Evolutionary conservation across 37 sponge, comb jelly and placozoan genomes (phyloP).

Genomic region (Haliclona indistincta): DNA sequence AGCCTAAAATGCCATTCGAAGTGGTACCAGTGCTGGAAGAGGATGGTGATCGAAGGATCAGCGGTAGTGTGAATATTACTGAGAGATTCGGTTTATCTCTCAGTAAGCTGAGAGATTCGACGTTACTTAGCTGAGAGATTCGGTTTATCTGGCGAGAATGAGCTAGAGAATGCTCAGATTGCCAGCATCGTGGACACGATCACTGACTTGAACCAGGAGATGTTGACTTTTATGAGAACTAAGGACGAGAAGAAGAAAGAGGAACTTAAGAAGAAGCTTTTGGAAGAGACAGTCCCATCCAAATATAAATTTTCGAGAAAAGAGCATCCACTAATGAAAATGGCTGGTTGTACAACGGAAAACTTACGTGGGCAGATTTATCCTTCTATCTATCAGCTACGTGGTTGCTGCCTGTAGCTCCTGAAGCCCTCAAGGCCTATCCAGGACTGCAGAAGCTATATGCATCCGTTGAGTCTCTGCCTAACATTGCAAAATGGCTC

Average conservation of each 20-base stretch:
- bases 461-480: conserved; percentile 27
- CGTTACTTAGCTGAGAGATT: conserved; percentile 58
- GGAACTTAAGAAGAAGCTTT: conserved; percentile 17
- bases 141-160: conserved; percentile 51
- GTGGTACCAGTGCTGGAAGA: conserved; percentile 56
- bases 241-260: conserved; percentile 63
- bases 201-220: conserved; percentile 6
- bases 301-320: conserved; percentile 23
- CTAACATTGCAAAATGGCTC: conserved; percentile 63
- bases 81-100: no score
- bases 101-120: conserved; percentile 29
- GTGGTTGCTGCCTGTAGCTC: neutral
- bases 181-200: conserved; percentile 32
- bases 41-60: conserved; percentile 54
- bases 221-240: conserved; percentile 6
- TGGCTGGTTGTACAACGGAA: conserved; percentile 36
- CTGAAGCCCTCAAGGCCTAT: conserved; percentile 14
- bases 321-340: neutral
- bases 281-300: conserved; percentile 19
- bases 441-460: conserved; percentile 41
- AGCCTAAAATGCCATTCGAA: conserved; percentile 57
- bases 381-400: neutral
- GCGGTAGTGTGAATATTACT: conserved; percentile 17
- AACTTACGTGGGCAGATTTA: conserved; percentile 43
- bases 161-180: conserved; percentile 29